Evolutionary conservation across 2,113 vertebrate genomes (phyloP).

Genomic region (Struthidea cinerea): DNA sequence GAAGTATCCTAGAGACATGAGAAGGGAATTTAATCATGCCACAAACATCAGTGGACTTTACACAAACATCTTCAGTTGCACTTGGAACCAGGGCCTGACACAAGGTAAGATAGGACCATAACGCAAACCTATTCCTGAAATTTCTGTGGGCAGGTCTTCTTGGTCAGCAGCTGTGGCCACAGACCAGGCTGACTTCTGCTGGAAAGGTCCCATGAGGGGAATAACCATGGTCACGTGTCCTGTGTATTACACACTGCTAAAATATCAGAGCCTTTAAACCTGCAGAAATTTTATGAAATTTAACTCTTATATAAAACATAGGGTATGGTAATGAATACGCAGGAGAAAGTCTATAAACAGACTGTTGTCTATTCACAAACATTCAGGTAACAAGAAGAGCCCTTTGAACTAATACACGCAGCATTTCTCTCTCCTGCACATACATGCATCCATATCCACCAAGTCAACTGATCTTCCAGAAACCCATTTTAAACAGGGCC

Average conservation of each 20-base stretch:
- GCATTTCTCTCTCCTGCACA: not conserved
- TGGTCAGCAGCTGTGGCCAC: not conserved
- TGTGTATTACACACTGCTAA: not conserved
- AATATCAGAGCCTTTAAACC: not conserved
- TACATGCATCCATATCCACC: not conserved
- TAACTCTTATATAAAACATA: not conserved
- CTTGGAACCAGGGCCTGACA: not conserved
- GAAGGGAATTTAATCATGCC: not conserved
- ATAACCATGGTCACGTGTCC: not conserved
- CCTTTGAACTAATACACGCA: not conserved
- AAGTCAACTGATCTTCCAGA: not conserved
- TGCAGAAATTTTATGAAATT: not conserved
- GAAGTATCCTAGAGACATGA: not conserved
- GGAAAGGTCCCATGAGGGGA: not conserved
- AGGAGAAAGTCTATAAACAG: not conserved
- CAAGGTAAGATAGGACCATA: not conserved
- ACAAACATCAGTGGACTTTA: not conserved
- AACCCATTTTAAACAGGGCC: not conserved
- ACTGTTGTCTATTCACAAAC: not conserved
- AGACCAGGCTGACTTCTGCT: not conserved
- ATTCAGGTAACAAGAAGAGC: not conserved
- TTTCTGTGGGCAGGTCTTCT: not conserved
- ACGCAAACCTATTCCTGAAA: not conserved
- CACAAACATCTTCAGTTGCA: not conserved
- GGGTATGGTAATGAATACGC: not conserved